Evolutionary conservation across 1,140 invertebrate genomes (phyloP), one percentile per base, ranked within the genome.

Genomic region (Lepidotrigona ventralis): DNA sequence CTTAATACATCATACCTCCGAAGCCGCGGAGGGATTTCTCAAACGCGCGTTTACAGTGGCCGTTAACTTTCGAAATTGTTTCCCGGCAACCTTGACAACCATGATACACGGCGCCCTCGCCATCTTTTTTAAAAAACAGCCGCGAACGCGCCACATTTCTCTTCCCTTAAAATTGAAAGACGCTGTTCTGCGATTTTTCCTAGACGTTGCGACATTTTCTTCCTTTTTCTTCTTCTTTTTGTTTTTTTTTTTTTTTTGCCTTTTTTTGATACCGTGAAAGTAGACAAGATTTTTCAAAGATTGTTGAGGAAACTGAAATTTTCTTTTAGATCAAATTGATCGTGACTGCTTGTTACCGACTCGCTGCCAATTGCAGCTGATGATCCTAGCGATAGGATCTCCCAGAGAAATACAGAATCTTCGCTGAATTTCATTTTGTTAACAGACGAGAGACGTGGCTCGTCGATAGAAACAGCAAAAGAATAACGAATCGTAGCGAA

Each of bases 1-100:
- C 86, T 87, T 70, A 85, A 85, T 87, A 85, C 78, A 87, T 85
- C 68, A 74, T 68, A 56, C 26, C 58, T 12, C 23, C 21, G 54
- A 79, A 79, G 82, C 79, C 69, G 69, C 29, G 33, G 39, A 46
- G 39, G 39, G 29, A 83, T 83, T 66, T 79, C 53, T 79, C 60
- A 33, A 14, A 33, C 26, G 33, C 23, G 23, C 17, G 54, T 66
- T 79, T 54, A 64, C 23, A 64, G 19, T 26, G 19, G 3, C 23
- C 29, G 51, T 53, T 63, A 79, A 79, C 69, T 53, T 72, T 29
- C 21, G 4, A 54, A 66, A 70, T 46, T 64, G 51, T 79, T 83
- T 39, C 33, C 12, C 54, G 46, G 26, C 64, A 46, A 46, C 70
- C 29, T 51, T 51, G 23, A 17, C 56, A 23, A 54, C 11, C 46